Percentiles rank a stretch among this genome's conserved stretches.
phyloP scores from a whole-genome alignment of 2,888 invertebrate genomes.

The Leucoma salicis region DNA sequence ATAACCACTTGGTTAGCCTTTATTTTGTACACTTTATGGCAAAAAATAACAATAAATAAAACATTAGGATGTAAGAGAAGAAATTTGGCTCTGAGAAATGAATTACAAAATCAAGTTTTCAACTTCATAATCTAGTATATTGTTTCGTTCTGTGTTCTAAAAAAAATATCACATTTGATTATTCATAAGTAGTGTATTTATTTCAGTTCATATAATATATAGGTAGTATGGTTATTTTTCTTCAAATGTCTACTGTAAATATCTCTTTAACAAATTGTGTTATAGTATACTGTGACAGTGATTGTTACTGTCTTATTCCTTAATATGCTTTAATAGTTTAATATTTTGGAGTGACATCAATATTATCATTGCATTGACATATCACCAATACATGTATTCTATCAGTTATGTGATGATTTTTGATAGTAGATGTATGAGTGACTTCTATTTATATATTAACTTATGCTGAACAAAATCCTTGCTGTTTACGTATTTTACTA shows the following conservation, averaged over 20 bases:
- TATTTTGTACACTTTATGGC: too few relatives aligned
- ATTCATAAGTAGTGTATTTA: not conserved
- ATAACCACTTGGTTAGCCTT: too few relatives aligned
- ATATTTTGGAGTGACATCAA: conserved; percentile 12
- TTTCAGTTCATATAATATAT: conserved; percentile 1
- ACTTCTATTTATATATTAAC: conserved; percentile 41
- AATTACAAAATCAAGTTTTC: too few relatives aligned
- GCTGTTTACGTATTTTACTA: conserved; percentile 32
- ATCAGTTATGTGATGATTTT: conserved; percentile 12
- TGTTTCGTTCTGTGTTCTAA: too few relatives aligned
- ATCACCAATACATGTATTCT: conserved; percentile 13
- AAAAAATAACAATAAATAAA: too few relatives aligned
- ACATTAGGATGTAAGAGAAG: too few relatives aligned
- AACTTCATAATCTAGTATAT: too few relatives aligned
- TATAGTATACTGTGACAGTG: conserved; percentile 21
- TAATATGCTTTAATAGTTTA: conserved; percentile 26
- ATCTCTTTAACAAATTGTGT: conserved; percentile 34
- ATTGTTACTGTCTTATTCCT: conserved; percentile 15
- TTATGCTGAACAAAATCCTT: conserved; percentile 28
- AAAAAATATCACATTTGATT: not conserved
- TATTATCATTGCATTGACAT: not conserved
- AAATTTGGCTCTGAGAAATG: too few relatives aligned
- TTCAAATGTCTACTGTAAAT: conserved; percentile 28
- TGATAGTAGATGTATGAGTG: conserved; percentile 27
- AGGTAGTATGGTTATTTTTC: conserved; percentile 1